Conservation (phyloP, 2,888 invertebrate genomes). For the Drosophila mimetica region DNA sequence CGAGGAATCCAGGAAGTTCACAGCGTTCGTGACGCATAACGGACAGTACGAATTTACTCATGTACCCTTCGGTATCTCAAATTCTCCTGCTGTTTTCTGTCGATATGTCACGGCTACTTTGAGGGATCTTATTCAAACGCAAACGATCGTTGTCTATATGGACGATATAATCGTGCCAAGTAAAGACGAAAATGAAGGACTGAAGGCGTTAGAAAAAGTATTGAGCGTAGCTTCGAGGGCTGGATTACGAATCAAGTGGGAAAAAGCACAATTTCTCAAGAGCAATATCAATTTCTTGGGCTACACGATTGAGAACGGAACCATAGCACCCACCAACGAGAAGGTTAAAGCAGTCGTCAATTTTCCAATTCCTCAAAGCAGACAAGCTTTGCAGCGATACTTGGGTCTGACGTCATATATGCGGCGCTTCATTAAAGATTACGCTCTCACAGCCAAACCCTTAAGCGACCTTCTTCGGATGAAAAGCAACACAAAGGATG, state of each 20-base stretch:
- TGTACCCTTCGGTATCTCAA: too few relatives aligned
- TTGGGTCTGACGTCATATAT: slow-evolving; percentile 3
- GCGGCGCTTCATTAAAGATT: neutral
- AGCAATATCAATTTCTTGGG: neutral
- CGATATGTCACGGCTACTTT: neutral
- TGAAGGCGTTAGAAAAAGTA: too few relatives aligned
- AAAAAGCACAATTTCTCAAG: neutral
- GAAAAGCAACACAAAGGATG: neutral
- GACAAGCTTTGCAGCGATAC: neutral
- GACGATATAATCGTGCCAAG: too few relatives aligned
- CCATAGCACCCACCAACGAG: neutral
- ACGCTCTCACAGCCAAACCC: neutral
- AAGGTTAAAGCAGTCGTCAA: slow-evolving; percentile 2
- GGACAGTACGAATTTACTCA: neutral
- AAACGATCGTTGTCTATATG: neutral
- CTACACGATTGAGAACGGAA: neutral
- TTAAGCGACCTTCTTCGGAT: neutral
- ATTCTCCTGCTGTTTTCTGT: too few relatives aligned
- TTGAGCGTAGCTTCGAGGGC: too few relatives aligned
- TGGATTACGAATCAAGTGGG: neutral
- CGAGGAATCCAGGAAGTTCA: neutral
- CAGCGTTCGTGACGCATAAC: neutral
- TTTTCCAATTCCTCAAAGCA: slow-evolving; percentile 3
- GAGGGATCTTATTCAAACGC: neutral
- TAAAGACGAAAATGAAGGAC: too few relatives aligned